Conservation (phyloP, 2,113 vertebrate species). For the Tychaedon coryphoeus region DNA sequence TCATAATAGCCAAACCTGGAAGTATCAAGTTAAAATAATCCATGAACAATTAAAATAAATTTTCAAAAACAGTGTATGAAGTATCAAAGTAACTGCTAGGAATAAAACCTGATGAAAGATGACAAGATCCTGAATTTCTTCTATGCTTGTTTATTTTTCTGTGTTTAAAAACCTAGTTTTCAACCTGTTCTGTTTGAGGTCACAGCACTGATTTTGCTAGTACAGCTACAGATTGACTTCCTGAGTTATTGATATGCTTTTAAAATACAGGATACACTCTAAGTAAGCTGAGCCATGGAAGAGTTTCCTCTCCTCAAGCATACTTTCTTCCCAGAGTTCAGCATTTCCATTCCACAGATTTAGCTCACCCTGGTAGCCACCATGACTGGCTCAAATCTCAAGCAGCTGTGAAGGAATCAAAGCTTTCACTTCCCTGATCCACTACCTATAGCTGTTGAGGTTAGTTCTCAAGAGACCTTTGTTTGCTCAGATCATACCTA, state of each 20-base stretch:
- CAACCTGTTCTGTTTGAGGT: neutral
- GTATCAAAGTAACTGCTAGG: neutral
- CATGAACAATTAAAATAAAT: neutral
- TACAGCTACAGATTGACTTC: neutral
- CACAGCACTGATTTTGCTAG: neutral
- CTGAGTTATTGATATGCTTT: slow-evolving; percentile 1
- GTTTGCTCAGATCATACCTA: neutral
- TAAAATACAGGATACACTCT: neutral
- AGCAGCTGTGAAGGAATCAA: neutral
- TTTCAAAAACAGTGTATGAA: neutral
- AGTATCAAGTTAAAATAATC: neutral
- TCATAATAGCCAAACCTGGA: neutral
- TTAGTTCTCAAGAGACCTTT: neutral
- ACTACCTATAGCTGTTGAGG: neutral
- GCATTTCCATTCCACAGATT: neutral
- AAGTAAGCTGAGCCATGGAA: neutral
- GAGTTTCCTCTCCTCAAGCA: neutral
- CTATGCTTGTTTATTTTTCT: neutral
- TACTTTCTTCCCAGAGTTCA: neutral
- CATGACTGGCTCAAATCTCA: neutral
- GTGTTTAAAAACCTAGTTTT: neutral
- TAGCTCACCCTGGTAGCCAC: neutral
- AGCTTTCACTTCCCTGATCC: neutral
- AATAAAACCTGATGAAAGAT: neutral
- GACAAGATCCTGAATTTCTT: neutral